Evolutionary conservation across 2,113 vertebrate species (phyloP).

Genomic region (Perccottus glenii): DNA sequence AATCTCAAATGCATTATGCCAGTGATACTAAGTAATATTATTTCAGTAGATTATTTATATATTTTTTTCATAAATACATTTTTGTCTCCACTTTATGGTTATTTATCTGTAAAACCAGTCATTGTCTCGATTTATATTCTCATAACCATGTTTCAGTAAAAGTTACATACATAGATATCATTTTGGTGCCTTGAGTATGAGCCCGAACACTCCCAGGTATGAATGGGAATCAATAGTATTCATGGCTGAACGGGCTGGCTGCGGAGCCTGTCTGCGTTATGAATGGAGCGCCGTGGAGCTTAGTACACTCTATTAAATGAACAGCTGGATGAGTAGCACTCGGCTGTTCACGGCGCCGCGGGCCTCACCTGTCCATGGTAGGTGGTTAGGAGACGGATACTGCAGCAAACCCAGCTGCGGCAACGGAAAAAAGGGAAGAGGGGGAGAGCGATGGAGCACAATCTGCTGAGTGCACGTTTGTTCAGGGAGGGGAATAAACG

Average conservation of each 20-base stretch:
- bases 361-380: conserved; percentile 58
- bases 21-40: too few species aligned
- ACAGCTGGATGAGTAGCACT: conserved; percentile 69
- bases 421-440: neutral
- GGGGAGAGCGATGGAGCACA: neutral
- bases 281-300: conserved; percentile 68
- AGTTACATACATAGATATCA: neutral
- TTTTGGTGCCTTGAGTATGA: conserved; percentile 18
- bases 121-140: neutral
- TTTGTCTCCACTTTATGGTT: too few species aligned
- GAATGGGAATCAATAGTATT: conserved; percentile 71
- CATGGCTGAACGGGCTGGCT: conserved; percentile 63
- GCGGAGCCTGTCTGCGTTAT: conserved; percentile 69
- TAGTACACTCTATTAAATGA: conserved; percentile 71
- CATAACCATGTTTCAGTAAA: neutral
- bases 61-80: too few species aligned
- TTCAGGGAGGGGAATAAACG: neutral
- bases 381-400: conserved; percentile 52
- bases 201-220: conserved; percentile 59
- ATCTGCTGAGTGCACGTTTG: neutral
- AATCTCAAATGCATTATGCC: too few species aligned
- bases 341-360: conserved; percentile 52
- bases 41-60: too few species aligned
- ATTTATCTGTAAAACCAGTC: too few species aligned
- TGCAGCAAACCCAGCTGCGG: conserved; percentile 15